These are phyloP conservation scores for Pseudococcus jackbeardsleyi DNA, from an alignment of 2,888 invertebrate species.

Conservation along the genomic window DNA sequence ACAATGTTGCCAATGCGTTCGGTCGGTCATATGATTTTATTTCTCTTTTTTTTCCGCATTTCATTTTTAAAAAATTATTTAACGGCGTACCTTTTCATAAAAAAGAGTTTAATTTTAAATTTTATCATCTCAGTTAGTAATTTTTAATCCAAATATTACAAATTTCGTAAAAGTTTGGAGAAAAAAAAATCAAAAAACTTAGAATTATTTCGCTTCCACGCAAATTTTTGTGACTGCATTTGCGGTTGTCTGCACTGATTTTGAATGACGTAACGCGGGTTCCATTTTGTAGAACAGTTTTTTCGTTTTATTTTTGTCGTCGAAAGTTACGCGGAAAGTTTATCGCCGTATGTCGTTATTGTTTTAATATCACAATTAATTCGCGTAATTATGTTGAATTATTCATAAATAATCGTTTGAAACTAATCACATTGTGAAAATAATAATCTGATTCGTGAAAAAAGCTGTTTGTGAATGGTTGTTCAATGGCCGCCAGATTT, in stretches of 20 bases:
- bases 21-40: not conserved
- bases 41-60: not conserved
- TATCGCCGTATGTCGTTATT: not conserved
- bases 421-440: not conserved
- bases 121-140: no score
- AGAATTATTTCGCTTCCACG: not conserved
- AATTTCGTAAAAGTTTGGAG: no score
- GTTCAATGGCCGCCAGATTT: not conserved
- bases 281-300: slow-evolving; percentile 25
- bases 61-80: not conserved
- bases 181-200: no score
- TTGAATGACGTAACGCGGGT: not conserved
- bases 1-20: not conserved
- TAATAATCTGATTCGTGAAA: not conserved
- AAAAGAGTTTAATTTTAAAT: no score
- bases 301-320: not conserved
- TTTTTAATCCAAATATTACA: no score
- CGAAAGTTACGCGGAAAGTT: not conserved
- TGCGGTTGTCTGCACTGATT: not conserved
- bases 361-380: not conserved
- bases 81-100: no score
- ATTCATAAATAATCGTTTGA: not conserved
- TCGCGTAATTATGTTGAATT: not conserved
- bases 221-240: not conserved
- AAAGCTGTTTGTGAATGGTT: not conserved